Evolutionary conservation across 2,888 invertebrate genomes (phyloP), one percentile per base, ranked within the genome.

Genomic region (Catocala nupta): DNA sequence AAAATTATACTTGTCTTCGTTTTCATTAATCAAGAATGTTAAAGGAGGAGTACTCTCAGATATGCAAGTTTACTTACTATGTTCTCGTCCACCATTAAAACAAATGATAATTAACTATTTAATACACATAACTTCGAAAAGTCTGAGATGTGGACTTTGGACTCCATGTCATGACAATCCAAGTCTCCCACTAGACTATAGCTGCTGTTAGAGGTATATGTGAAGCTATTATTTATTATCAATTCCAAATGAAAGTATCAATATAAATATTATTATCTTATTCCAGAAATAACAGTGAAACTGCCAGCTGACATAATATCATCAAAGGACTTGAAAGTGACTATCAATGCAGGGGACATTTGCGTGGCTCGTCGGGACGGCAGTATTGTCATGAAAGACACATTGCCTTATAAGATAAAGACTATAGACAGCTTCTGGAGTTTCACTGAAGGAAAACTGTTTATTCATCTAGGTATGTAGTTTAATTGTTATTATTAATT

Each of bases 381-480:
- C 25, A 95, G 95, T 80, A 71, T 84, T 0, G 88, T 97, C n/a
- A 87, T 97, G 4, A 95, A 96, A 66, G 97, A 96, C 63, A 93
- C 95, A 33, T 87, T 98, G 0, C 94, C 95, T 39, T 96, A 95
- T 85, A 96, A 96, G 81, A 95, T 96, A 44, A 96, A 96, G 78
- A 94, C 95, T 62, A 95, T 95, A 53, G 97, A 98, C 67, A 96
- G 96, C 39, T 95, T 97, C 72, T 98, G 98, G 98, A 97, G 96
- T 55, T 88, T 97, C 55, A 96, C 90, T 91, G 96, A 86, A 95
- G 96, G 82, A 85, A 95, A 88, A 86, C 93, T 92, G 69, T 95
- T 85, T 87, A 95, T 92, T 92, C 97, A 94, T 85, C 95, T 96
- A 87, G 92, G 93, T 63, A 56, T 33, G 5, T 56, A 25, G 25